phyloP scores from a whole-genome alignment of 2,888 invertebrate species.

The Leuctra nigra region DNA sequence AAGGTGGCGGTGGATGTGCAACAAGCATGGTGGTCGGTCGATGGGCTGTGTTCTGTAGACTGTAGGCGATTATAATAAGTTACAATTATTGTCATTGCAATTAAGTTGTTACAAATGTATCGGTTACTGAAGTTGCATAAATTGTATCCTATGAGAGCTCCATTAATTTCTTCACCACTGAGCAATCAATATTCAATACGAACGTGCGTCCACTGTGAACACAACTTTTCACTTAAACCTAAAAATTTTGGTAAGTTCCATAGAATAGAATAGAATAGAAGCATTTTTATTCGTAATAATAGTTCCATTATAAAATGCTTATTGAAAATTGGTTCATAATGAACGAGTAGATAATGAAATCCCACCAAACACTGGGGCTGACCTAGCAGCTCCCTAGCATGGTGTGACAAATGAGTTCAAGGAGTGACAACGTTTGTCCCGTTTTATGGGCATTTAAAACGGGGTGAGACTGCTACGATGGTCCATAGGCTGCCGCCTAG shows the following conservation, averaged over 20 bases:
- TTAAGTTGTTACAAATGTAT: slow-evolving; percentile 30
- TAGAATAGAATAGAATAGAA: no score
- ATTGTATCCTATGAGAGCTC: slow-evolving; percentile 32
- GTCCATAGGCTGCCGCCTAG: no score
- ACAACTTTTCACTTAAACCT: slow-evolving; percentile 23
- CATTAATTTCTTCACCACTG: slow-evolving; percentile 32
- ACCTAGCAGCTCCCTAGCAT: no score
- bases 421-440: no score
- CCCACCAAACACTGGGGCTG: no score
- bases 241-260: slow-evolving; percentile 1
- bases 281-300: no score
- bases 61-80: neutral
- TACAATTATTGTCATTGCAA: neutral
- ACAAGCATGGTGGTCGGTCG: slow-evolving; percentile 7
- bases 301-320: no score
- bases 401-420: no score
- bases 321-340: neutral
- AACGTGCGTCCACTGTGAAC: slow-evolving; percentile 37
- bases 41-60: neutral
- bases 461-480: no score
- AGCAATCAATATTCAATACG: slow-evolving; percentile 22
- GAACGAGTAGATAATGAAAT: neutral
- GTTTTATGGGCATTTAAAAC: no score
- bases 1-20: no score
- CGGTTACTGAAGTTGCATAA: slow-evolving; percentile 35